Conservation (phyloP, 2,113 vertebrate genomes). For the Xiphophorus couchianus region DNA sequence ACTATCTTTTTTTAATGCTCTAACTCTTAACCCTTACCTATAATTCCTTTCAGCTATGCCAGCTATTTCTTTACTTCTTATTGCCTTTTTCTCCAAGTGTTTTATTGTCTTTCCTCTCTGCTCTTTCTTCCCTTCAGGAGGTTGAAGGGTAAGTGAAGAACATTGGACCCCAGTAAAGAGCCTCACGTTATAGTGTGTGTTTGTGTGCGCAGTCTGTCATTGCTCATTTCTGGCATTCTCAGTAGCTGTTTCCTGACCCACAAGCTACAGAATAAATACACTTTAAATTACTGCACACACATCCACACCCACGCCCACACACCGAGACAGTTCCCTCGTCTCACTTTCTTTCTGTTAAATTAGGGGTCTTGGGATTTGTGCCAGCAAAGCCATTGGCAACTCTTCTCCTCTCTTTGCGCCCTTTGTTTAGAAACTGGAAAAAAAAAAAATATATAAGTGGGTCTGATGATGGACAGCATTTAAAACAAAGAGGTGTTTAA, state of each 20-base stretch:
- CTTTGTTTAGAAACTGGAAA: slow-evolving; percentile 36
- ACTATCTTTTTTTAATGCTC: not conserved
- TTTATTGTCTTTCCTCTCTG: slow-evolving; percentile 46
- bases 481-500: slow-evolving; percentile 15
- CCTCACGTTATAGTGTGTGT: slow-evolving; percentile 38
- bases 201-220: slow-evolving; percentile 53
- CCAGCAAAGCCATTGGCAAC: slow-evolving; percentile 55
- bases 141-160: slow-evolving; percentile 73
- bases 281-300: slow-evolving; percentile 60
- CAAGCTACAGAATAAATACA: slow-evolving; percentile 74
- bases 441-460: not conserved
- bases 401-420: slow-evolving; percentile 27
- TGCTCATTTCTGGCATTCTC: slow-evolving; percentile 71
- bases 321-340: slow-evolving; percentile 26
- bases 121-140: slow-evolving; percentile 36
- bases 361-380: slow-evolving; percentile 67
- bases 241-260: slow-evolving; percentile 63
- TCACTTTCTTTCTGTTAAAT: slow-evolving; percentile 73
- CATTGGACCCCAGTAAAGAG: slow-evolving; percentile 54
- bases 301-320: not conserved
- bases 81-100: slow-evolving; percentile 28
- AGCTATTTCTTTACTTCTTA: slow-evolving; percentile 9
- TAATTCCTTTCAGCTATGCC: not conserved
- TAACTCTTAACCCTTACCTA: not conserved
- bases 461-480: slow-evolving; percentile 18